Conservation (phyloP, 2,113 vertebrate genomes). For the Syngnathus floridae region DNA sequence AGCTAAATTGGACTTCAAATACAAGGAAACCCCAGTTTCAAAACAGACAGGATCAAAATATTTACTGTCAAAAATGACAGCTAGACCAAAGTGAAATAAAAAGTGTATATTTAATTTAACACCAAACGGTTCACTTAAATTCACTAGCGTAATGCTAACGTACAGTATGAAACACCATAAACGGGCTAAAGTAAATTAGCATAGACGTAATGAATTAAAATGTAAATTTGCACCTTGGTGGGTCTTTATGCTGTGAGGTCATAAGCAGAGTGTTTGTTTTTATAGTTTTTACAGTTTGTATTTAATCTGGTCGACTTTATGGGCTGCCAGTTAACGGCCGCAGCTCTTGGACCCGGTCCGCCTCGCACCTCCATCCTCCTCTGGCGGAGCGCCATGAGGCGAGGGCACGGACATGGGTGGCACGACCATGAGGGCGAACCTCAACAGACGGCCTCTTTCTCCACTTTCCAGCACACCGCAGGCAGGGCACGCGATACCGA, state of each 20-base stretch:
- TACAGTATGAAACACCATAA: no score
- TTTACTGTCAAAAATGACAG: no score
- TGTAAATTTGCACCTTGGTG: neutral
- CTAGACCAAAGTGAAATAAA: no score
- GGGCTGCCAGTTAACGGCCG: conserved; percentile 10
- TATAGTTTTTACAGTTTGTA: neutral
- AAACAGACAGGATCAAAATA: no score
- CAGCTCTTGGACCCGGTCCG: conserved; percentile 33
- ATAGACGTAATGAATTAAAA: no score
- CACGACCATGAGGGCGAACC: conserved; percentile 23
- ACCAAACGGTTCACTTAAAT: no score
- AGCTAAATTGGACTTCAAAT: neutral
- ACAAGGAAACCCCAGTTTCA: no score
- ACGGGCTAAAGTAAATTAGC: no score
- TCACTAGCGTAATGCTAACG: no score
- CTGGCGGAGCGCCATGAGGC: conserved; percentile 32
- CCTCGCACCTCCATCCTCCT: conserved; percentile 7
- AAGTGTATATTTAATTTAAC: no score
- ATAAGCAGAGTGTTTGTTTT: neutral
- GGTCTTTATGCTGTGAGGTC: neutral
- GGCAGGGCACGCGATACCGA: conserved; percentile 23
- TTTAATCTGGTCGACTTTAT: conserved; percentile 8
- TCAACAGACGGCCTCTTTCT: conserved; percentile 67
- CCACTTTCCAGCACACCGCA: conserved; percentile 64
- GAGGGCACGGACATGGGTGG: conserved; percentile 23